Percentiles rank a stretch among this genome's conserved stretches.
Conservation (phyloP, 2,113 vertebrate species). For the Burhinus oedicnemus region DNA sequence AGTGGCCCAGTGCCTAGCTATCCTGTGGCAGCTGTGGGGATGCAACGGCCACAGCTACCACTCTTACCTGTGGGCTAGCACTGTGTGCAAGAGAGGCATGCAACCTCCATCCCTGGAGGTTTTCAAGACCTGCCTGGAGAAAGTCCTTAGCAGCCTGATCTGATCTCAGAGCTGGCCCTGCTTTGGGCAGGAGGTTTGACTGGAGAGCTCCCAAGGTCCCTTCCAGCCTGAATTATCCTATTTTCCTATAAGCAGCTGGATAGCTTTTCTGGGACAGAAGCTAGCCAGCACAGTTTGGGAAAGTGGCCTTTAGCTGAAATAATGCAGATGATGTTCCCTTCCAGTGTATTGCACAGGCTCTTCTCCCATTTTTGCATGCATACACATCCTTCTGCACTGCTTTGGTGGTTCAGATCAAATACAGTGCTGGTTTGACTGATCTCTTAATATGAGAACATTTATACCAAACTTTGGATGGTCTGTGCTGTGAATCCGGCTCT, state of each 20-base stretch:
- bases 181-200: not conserved
- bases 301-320: not conserved
- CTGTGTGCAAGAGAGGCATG: not conserved
- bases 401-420: not conserved
- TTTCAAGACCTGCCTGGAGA: not conserved
- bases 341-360: not conserved
- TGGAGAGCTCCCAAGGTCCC: not conserved
- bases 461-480: not conserved
- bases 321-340: not conserved
- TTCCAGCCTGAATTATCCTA: not conserved
- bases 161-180: not conserved
- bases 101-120: not conserved
- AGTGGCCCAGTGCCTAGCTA: not conserved
- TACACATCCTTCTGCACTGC: not conserved
- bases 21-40: too few species aligned
- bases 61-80: not conserved
- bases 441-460: not conserved
- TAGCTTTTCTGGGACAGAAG: not conserved
- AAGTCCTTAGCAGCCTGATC: not conserved
- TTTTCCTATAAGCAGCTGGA: not conserved
- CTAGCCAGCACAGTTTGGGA: not conserved
- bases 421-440: not conserved
- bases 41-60: fast-evolving
- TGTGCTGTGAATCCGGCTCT: not conserved
- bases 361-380: not conserved